phyloP scores from a whole-genome alignment of 2,797 vertebrate species.

The Taeniopygia guttata region DNA sequence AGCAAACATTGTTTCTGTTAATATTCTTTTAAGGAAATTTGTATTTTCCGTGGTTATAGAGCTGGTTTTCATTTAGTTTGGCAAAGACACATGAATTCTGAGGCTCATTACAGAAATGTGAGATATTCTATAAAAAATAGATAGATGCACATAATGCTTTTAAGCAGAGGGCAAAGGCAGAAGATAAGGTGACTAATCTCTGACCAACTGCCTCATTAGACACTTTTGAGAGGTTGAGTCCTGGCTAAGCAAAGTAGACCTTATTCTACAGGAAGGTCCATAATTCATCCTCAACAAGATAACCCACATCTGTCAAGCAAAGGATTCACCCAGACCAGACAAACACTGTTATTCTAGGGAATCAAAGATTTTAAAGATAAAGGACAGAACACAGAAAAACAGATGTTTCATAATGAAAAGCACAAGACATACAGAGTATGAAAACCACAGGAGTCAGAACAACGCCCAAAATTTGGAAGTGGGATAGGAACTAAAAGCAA shows the following conservation, averaged over 20 bases:
- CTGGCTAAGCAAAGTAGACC: background rate
- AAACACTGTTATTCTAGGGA: background rate
- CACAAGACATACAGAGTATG: background rate
- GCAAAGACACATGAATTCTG: background rate
- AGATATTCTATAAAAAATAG: background rate
- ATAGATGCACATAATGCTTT: background rate
- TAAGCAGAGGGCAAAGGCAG: background rate
- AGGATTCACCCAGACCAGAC: background rate
- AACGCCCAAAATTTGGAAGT: background rate
- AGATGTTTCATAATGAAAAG: background rate
- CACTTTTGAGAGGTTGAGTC: background rate
- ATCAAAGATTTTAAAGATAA: background rate
- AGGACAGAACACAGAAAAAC: background rate
- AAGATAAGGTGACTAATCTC: background rate
- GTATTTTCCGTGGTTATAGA: background rate
- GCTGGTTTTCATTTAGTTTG: background rate
- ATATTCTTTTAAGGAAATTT: background rate
- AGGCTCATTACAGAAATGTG: background rate
- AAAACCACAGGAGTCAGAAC: background rate
- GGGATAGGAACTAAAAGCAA: background rate
- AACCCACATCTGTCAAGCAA: background rate
- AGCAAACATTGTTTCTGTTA: background rate
- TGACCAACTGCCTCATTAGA: background rate
- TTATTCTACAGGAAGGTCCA: background rate
- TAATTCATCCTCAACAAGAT: background rate